phyloP scores from a whole-genome alignment of 2,113 vertebrate species.

The Anguilla rostrata region DNA sequence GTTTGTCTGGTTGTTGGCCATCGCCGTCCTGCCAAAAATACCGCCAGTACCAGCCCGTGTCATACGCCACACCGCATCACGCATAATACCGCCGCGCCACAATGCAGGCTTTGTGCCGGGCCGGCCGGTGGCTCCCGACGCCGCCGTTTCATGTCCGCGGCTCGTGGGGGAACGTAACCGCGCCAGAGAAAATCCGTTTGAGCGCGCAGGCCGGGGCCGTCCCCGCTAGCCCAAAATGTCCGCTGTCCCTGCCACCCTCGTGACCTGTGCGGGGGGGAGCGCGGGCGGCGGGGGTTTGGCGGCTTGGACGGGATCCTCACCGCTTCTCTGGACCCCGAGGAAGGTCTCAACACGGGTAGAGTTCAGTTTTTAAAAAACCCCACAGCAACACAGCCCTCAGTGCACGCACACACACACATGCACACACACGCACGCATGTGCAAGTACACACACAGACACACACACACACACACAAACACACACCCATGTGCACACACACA shows the following conservation, averaged over 20 bases:
- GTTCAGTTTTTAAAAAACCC: too few species aligned
- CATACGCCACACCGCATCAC: not conserved
- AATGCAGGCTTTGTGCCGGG: too few species aligned
- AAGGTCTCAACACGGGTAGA: too few species aligned
- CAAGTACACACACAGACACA: constrained; percentile 1
- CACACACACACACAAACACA: not conserved
- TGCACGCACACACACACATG: not conserved
- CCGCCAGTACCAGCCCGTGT: too few species aligned
- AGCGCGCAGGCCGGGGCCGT: not conserved
- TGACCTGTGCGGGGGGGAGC: too few species aligned
- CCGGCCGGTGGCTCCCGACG: too few species aligned
- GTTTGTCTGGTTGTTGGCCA: constrained; percentile 52
- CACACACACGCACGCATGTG: constrained; percentile 1
- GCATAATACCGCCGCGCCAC: not conserved
- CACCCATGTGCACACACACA: not conserved
- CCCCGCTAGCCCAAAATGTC: too few species aligned
- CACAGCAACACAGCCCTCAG: not conserved
- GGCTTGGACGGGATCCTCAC: constrained; percentile 12
- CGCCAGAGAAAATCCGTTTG: not conserved
- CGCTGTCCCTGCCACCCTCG: too few species aligned
- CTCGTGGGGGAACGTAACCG: too few species aligned
- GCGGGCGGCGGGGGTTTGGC: not conserved
- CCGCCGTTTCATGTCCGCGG: too few species aligned
- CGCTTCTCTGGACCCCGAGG: not conserved
- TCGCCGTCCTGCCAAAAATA: constrained; percentile 26